Conservation (phyloP, 2,113 vertebrate species). For the Salminus brasiliensis region DNA sequence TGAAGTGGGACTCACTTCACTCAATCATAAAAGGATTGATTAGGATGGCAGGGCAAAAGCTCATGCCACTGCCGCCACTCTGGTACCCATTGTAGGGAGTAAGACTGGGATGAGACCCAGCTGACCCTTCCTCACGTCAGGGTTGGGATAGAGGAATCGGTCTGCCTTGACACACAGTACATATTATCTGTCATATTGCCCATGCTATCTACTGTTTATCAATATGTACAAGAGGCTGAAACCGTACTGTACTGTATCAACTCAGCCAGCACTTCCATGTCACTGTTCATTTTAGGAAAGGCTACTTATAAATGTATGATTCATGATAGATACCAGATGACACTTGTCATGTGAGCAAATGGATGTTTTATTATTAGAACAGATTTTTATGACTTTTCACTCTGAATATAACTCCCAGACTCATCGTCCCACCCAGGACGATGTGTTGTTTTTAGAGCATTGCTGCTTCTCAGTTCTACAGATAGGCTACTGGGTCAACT, state of each 20-base stretch:
- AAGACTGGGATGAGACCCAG: background rate
- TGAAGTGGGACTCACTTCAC: constrained; percentile 9
- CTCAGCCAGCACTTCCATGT: background rate
- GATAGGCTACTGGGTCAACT: background rate
- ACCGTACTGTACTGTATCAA: background rate
- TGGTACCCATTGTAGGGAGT: background rate
- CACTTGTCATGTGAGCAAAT: background rate
- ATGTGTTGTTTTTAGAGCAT: background rate
- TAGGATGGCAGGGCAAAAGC: constrained; percentile 17
- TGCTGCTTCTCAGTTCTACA: background rate
- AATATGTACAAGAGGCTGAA: background rate
- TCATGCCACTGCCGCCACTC: background rate
- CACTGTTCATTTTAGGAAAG: constrained; percentile 5
- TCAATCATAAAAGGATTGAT: constrained; percentile 52
- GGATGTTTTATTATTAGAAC: background rate
- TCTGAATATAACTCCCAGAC: background rate
- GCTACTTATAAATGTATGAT: background rate
- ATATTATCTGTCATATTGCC: background rate
- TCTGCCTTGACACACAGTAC: background rate
- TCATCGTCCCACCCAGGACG: background rate
- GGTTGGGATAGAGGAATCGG: background rate
- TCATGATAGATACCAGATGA: background rate
- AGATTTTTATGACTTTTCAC: background rate
- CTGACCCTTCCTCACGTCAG: background rate
- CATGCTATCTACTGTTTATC: background rate